These are phyloP conservation scores for Harpalus rufipes DNA, from an alignment of 2,888 invertebrate genomes.

Conservation along the genomic window DNA sequence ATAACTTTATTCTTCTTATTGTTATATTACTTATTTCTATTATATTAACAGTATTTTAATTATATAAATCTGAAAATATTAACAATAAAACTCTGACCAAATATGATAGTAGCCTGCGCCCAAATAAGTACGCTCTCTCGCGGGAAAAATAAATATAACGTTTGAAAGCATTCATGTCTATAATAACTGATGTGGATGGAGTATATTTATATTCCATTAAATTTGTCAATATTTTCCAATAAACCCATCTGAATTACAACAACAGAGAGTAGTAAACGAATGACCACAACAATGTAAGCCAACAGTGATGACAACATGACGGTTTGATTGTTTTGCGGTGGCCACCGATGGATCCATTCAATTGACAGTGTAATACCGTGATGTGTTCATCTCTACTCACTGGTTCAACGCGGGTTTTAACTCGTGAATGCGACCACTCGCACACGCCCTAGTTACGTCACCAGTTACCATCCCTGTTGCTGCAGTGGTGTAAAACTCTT, in stretches of 20 bases:
- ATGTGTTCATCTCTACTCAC: constrained; percentile 45
- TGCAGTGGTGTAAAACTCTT: constrained; percentile 16
- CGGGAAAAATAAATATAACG: no score
- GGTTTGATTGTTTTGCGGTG: constrained; percentile 59
- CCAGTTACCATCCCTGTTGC: constrained; percentile 5
- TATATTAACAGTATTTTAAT: no score
- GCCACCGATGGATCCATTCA: constrained; percentile 52
- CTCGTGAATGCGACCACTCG: constrained; percentile 25
- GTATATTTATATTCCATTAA: constrained; percentile 4
- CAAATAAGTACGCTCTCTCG: no score
- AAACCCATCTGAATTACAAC: neutral
- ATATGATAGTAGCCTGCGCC: no score
- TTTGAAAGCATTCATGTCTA: no score
- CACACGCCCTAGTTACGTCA: constrained; percentile 11
- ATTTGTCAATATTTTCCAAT: neutral
- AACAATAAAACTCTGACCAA: no score
- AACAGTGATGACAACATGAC: constrained; percentile 24
- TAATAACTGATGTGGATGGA: no score
- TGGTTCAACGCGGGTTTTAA: constrained; percentile 4
- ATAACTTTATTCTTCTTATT: no score
- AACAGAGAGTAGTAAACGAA: neutral
- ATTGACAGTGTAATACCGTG: constrained; percentile 59
- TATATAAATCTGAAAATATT: no score
- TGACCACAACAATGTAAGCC: constrained; percentile 1
- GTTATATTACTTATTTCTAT: no score